A percentile compares a stretch with the other conserved stretches of the same genome.
phyloP scores from a whole-genome alignment of 2,113 vertebrate genomes.

The Paedocypris sp. region DNA sequence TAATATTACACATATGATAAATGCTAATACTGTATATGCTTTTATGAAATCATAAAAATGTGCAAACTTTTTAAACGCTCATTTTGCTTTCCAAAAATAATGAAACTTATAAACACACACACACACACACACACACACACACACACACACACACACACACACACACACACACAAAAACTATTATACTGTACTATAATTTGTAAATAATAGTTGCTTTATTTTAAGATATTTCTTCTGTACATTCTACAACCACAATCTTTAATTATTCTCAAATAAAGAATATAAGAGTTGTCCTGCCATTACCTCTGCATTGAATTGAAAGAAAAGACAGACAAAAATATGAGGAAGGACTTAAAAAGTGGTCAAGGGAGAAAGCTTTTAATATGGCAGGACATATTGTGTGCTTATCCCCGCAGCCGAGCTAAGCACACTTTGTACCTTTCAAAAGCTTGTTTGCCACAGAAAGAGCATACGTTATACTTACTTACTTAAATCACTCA shows the following conservation, averaged over 20 bases:
- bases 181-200: no score
- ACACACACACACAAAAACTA: no score
- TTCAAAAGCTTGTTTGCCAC: slow-evolving; percentile 50
- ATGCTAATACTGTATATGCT: no score
- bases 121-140: no score
- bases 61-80: no score
- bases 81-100: no score
- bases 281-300: slow-evolving; percentile 36
- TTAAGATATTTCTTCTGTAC: slow-evolving; percentile 54
- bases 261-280: no score
- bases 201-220: no score
- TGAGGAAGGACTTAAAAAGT: background rate
- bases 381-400: slow-evolving; percentile 32
- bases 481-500: slow-evolving; percentile 37
- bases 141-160: no score
- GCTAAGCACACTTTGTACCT: slow-evolving; percentile 44
- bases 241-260: slow-evolving; percentile 41
- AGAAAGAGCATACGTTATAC: slow-evolving; percentile 40
- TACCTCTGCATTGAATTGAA: background rate
- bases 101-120: no score
- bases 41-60: no score
- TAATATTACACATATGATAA: no score
- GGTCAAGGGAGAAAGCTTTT: slow-evolving; percentile 25
- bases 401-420: slow-evolving; percentile 24
- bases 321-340: background rate